These are phyloP conservation scores for Miniopterus natalensis DNA, from an alignment of 2,113 vertebrate genomes.

Conservation along the genomic window DNA sequence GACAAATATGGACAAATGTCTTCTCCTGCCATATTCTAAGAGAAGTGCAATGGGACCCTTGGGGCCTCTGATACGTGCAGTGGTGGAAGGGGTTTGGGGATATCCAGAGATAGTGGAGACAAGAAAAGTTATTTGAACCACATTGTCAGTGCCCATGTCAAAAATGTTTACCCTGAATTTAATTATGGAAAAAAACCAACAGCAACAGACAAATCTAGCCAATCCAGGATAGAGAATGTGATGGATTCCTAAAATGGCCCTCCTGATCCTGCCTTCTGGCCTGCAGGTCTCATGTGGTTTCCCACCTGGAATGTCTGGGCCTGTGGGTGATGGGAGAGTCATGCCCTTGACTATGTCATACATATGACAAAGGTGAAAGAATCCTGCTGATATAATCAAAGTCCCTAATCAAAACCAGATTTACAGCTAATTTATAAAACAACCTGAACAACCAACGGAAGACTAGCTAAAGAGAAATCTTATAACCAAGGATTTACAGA, in stretches of 20 bases:
- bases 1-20: background rate
- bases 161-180: background rate
- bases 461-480: background rate
- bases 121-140: background rate
- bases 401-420: background rate
- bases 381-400: background rate
- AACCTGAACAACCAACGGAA: background rate
- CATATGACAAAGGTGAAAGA: background rate
- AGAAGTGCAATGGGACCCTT: background rate
- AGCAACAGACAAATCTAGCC: background rate
- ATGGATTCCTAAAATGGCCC: background rate
- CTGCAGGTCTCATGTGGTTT: accelerated
- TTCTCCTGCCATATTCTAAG: background rate
- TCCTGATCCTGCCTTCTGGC: background rate
- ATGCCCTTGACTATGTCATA: background rate
- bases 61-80: background rate
- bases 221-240: background rate
- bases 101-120: background rate
- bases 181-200: background rate
- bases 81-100: background rate
- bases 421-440: background rate
- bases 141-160: background rate
- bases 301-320: accelerated
- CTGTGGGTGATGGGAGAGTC: background rate
- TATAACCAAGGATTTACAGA: background rate